Evolutionary conservation across 2,113 vertebrate genomes (phyloP), one percentile per base, ranked within the genome.

Genomic region (Myxocyprinus asiaticus): DNA sequence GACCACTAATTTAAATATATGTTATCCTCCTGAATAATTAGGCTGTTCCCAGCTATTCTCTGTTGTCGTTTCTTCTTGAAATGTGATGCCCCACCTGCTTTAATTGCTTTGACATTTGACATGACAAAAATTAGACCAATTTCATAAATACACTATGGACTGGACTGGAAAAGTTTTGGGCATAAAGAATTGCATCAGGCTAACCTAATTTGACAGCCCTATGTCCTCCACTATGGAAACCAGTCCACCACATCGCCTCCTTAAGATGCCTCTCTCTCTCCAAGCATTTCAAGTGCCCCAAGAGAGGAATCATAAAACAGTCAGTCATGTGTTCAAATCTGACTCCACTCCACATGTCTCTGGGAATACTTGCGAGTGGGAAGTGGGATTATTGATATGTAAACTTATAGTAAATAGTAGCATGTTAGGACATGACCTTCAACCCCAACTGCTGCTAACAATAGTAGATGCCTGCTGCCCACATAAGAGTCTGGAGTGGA

Each of bases 331-430:
- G 45, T 33, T 33, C 22, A 33, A 33, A 33, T 33, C 22, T 33
- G 22, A 33, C 22, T 33, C 22, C 22, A 55, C 48, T 76, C 61
- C 62, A 65, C 61, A 53, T 64, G 48, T 33, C 22, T 65, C 73
- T 42, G 15, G 61, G 6, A 76, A 65, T 65, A 65, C 44, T 63
- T 76, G 48, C 8, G 22, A 17, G 59, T 44, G 58, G 11, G 48
- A 74, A 71, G 59, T 66, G 66, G 51, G 43, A 71, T 75, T 68
- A 56, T 48, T 53, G 62, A 62, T 42, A 33, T 66, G 50, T 63
- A 68, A 61, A 43, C 44, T 71, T n/a, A 71, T 12, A 6, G 42
- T 62, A 62, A 62, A 42, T 48, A 11, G 6, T 14, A 63, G 65
- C 47, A 22, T 43, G 42, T 14, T 7, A 45, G 45, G 15, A 75